Percentiles rank a stretch among this genome's conserved stretches.
These are phyloP conservation scores for Quadroppia sp. DNA, from an alignment of 2,888 invertebrate species.

Conservation along the genomic window DNA sequence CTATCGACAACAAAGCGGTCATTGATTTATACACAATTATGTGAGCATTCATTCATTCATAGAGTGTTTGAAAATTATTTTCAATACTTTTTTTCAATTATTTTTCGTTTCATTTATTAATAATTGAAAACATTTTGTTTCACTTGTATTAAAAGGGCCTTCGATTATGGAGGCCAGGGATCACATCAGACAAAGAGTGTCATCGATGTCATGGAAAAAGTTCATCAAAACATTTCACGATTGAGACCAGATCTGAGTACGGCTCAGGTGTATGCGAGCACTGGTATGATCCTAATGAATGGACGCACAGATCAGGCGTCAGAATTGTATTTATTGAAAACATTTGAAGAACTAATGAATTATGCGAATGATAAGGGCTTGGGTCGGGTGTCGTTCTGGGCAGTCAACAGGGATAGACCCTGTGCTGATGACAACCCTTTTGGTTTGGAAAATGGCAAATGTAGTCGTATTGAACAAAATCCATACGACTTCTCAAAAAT, in stretches of 20 bases:
- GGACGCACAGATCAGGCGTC: constrained; percentile 41
- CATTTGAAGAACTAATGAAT: constrained; percentile 20
- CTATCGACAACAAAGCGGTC: not conserved
- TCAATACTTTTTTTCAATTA: not conserved
- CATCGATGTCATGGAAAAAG: constrained; percentile 29
- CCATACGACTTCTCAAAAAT: constrained; percentile 15
- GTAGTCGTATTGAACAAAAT: constrained; percentile 30
- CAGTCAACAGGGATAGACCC: constrained; percentile 37
- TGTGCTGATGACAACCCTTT: not conserved
- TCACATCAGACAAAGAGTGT: not conserved
- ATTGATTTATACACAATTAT: constrained; percentile 39
- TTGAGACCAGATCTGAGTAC: constrained; percentile 29
- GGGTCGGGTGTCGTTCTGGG: constrained; percentile 37
- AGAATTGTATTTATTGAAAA: constrained; percentile 25
- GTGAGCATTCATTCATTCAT: constrained; percentile 20
- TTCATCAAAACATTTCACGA: constrained; percentile 19
- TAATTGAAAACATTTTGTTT: not conserved
- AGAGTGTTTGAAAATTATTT: not conserved
- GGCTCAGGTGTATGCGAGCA: constrained; percentile 1
- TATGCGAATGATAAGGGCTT: constrained; percentile 25
- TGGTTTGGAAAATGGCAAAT: constrained; percentile 36
- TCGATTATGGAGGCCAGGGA: constrained; percentile 36
- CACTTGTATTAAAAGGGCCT: constrained; percentile 32
- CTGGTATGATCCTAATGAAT: constrained; percentile 41
- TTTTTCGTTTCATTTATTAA: not conserved